phyloP scores from a whole-genome alignment of 2,888 invertebrate species.

The Phasia obesa region DNA sequence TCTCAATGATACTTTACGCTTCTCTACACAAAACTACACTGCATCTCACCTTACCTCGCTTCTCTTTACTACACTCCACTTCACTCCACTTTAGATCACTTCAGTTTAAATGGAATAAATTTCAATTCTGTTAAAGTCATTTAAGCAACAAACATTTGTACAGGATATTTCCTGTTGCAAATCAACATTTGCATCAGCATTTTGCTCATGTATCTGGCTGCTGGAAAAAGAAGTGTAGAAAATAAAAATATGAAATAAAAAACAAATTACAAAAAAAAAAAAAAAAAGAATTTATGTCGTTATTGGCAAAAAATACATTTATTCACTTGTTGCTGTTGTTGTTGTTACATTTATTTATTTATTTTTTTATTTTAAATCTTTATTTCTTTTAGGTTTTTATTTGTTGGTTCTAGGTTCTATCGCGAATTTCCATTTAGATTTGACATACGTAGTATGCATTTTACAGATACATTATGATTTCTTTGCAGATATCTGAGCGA shows the following conservation, averaged over 20 bases:
- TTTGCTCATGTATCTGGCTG: neutral
- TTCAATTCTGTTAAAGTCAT: constrained; percentile 29
- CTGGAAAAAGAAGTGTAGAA: neutral
- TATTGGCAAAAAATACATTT: constrained; percentile 52
- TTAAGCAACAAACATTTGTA: constrained; percentile 32
- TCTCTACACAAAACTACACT: constrained; percentile 4
- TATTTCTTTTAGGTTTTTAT: neutral
- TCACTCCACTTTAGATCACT: constrained; percentile 10
- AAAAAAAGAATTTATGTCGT: constrained; percentile 35
- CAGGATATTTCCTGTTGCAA: constrained; percentile 50
- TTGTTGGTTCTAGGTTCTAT: constrained; percentile 25
- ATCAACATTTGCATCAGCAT: constrained; percentile 47
- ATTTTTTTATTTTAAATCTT: constrained; percentile 2
- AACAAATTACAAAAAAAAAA: constrained; percentile 2
- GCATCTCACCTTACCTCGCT: too few relatives aligned
- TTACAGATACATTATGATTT: constrained; percentile 26
- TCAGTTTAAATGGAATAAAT: constrained; percentile 36
- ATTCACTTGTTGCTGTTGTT: neutral
- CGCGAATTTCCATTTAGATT: constrained; percentile 60
- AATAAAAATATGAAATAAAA: constrained; percentile 20
- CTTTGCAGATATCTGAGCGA: constrained; percentile 23
- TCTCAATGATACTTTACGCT: constrained; percentile 31
- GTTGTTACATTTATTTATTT: constrained; percentile 15
- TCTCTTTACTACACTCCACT: neutral
- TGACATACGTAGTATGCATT: constrained; percentile 57